These are phyloP conservation scores for Scartelaos histophorus DNA, from an alignment of 2,113 vertebrate species.

Conservation along the genomic window DNA sequence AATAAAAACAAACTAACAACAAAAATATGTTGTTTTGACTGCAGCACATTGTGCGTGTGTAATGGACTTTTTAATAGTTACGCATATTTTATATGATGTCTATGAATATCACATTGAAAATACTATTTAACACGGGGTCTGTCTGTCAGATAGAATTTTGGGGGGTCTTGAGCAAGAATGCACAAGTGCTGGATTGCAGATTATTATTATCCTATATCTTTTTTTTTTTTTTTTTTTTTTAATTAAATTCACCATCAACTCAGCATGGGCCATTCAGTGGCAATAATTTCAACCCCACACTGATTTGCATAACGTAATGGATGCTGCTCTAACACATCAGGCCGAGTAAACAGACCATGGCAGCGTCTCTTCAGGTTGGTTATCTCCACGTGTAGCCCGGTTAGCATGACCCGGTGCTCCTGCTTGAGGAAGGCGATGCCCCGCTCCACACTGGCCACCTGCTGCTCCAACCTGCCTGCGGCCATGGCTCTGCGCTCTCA, in stretches of 20 bases:
- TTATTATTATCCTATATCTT: no score
- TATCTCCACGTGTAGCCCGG: slow-evolving; percentile 90
- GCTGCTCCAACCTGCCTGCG: slow-evolving; percentile 86
- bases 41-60: background rate
- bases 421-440: slow-evolving; percentile 91
- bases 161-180: no score
- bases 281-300: background rate
- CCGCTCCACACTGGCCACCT: slow-evolving; percentile 92
- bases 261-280: no score
- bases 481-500: slow-evolving; percentile 82
- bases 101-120: background rate
- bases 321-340: background rate
- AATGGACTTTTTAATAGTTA: no score
- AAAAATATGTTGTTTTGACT: background rate
- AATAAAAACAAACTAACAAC: background rate
- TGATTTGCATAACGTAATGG: background rate
- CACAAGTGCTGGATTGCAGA: no score
- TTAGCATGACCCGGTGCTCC: slow-evolving; percentile 89
- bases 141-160: no score
- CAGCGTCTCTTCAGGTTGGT: slow-evolving; percentile 91
- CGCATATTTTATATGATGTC: no score
- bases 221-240: no score
- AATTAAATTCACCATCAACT: no score
- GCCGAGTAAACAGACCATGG: slow-evolving; percentile 70
- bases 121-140: background rate